Conservation (phyloP, 2,797 vertebrate genomes). For the Rhinogobio ventralis region DNA sequence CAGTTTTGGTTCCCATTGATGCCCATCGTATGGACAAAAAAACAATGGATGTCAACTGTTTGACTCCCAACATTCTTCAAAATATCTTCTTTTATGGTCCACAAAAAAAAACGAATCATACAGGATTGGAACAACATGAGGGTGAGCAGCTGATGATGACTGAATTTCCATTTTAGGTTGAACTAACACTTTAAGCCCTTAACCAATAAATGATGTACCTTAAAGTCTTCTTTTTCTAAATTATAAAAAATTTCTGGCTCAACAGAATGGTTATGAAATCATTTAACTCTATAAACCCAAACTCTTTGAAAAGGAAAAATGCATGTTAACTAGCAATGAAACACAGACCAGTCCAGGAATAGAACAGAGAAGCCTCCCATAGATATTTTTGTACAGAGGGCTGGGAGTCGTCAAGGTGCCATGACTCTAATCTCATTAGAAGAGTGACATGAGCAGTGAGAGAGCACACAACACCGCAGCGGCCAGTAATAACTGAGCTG, state of each 20-base stretch:
- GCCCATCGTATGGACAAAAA: not conserved
- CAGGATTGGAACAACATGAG: not conserved
- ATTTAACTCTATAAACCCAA: not conserved
- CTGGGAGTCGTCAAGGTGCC: slow-evolving; percentile 46
- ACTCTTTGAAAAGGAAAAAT: not conserved
- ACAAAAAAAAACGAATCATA: not conserved
- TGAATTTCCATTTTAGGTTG: not conserved
- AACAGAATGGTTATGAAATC: not conserved
- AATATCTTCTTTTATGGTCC: not conserved
- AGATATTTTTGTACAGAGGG: slow-evolving; percentile 52
- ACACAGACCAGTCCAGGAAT: slow-evolving; percentile 38
- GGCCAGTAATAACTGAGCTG: slow-evolving; percentile 21
- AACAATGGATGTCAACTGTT: not conserved
- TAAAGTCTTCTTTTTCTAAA: not conserved
- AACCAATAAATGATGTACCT: not conserved
- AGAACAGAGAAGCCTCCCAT: slow-evolving; percentile 39
- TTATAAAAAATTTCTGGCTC: not conserved
- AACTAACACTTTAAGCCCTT: not conserved
- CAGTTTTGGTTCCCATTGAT: not conserved
- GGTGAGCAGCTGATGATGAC: not conserved
- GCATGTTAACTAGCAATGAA: slow-evolving; percentile 14
- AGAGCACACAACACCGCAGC: slow-evolving; percentile 25
- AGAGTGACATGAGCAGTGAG: slow-evolving; percentile 35
- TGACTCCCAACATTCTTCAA: not conserved
- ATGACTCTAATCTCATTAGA: slow-evolving; percentile 55